Evolutionary conservation across 2,888 invertebrate species (phyloP).

Genomic region (Ceramica pisi): DNA sequence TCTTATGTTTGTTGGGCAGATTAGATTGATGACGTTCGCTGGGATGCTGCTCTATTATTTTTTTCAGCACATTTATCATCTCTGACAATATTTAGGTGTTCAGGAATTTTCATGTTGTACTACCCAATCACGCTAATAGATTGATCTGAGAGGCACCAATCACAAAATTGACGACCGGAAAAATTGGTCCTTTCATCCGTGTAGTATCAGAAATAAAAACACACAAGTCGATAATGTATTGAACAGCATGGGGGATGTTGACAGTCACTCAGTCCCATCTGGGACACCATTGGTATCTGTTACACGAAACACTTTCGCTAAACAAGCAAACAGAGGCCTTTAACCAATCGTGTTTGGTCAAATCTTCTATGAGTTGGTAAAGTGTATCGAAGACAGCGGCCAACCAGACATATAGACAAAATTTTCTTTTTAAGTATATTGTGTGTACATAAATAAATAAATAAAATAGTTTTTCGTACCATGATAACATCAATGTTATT

Average conservation of each 20-base stretch:
- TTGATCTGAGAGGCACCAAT: background rate
- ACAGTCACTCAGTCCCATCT: conserved; percentile 44
- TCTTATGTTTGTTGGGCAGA: conserved; percentile 59
- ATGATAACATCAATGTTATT: background rate
- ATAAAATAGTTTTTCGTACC: background rate
- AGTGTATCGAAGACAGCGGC: conserved; percentile 1
- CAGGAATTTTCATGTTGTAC: conserved; percentile 10
- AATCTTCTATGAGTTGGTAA: conserved; percentile 35
- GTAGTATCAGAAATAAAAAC: conserved; percentile 26
- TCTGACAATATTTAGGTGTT: conserved; percentile 36
- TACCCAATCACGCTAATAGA: conserved; percentile 9
- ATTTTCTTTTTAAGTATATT: too few species aligned
- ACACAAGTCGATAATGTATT: conserved; percentile 35
- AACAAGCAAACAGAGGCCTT: conserved; percentile 59
- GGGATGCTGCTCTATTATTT: conserved; percentile 57
- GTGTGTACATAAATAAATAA: too few species aligned
- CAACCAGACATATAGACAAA: background rate
- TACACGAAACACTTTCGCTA: conserved; percentile 59
- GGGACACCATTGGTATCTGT: conserved; percentile 49
- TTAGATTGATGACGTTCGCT: conserved; percentile 64
- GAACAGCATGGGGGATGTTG: conserved; percentile 39
- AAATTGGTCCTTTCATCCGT: conserved; percentile 10
- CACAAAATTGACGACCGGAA: background rate
- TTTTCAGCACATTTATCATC: conserved; percentile 63
- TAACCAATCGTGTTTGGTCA: conserved; percentile 57